A percentile compares a stretch with the other conserved stretches of the same genome.
Evolutionary conservation across 2,113 vertebrate species (phyloP).

Genomic region (Oreotragus oreotragus): DNA sequence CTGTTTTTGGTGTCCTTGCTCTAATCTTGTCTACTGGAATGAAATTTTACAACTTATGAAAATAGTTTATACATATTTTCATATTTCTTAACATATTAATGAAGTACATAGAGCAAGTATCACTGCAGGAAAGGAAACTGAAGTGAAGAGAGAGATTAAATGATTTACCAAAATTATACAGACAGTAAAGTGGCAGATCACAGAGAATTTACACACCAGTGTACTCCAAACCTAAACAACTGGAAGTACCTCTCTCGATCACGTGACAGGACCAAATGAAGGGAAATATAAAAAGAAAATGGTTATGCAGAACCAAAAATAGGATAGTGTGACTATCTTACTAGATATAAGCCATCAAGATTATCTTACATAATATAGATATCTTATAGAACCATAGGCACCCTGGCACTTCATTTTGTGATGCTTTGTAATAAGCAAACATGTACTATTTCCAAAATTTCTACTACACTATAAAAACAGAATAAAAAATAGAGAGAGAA

Average conservation of each 20-base stretch:
- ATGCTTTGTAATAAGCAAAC: not conserved
- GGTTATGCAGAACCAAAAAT: not conserved
- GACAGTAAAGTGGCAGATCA: not conserved
- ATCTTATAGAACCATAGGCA: not conserved
- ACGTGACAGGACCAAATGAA: not conserved
- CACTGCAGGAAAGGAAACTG: not conserved
- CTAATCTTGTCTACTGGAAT: not conserved
- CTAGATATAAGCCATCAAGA: not conserved
- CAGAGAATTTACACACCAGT: not conserved
- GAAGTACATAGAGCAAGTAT: not conserved
- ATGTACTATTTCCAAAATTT: not conserved
- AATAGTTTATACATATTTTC: not conserved
- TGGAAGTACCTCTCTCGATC: not conserved
- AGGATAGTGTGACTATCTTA: not conserved
- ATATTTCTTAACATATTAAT: not conserved
- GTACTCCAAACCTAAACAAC: not conserved
- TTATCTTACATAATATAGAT: not conserved
- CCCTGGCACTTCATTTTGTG: not conserved
- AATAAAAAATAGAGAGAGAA: not conserved
- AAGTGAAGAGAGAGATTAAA: not conserved
- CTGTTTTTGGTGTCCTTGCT: not conserved
- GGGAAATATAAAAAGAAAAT: not conserved
- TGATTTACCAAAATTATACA: not conserved
- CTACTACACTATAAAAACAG: not conserved
- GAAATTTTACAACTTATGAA: not conserved